phyloP scores from a whole-genome alignment of 2,113 vertebrate species.

The Anas platyrhynchos region DNA sequence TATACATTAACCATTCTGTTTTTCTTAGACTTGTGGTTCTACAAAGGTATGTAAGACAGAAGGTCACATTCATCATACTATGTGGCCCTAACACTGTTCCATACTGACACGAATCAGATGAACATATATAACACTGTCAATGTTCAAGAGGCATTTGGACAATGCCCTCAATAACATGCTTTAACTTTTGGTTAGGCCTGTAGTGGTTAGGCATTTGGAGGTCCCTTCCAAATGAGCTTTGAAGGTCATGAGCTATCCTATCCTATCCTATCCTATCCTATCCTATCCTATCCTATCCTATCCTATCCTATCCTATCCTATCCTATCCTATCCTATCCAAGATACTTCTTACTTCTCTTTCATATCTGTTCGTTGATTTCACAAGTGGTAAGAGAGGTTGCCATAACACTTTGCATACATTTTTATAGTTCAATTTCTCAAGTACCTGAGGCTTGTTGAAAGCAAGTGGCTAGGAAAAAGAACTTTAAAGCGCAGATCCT shows the following conservation, averaged over 20 bases:
- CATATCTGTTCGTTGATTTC: background rate
- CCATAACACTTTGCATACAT: fast-evolving
- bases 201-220: background rate
- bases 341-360: background rate
- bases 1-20: no score
- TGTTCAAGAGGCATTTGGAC: background rate
- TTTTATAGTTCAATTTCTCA: background rate
- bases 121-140: background rate
- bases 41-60: no score
- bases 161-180: background rate
- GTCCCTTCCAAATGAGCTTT: background rate
- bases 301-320: no score
- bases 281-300: no score
- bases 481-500: background rate
- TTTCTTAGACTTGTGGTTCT: no score
- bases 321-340: background rate
- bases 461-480: background rate
- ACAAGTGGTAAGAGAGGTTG: background rate
- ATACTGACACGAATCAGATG: no score
- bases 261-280: no score
- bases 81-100: no score
- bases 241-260: background rate
- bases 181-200: background rate
- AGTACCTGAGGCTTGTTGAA: background rate
- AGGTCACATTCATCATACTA: no score